These are phyloP conservation scores for Oxyruncus cristatus DNA, from an alignment of 2,113 vertebrate species.

Conservation along the genomic window DNA sequence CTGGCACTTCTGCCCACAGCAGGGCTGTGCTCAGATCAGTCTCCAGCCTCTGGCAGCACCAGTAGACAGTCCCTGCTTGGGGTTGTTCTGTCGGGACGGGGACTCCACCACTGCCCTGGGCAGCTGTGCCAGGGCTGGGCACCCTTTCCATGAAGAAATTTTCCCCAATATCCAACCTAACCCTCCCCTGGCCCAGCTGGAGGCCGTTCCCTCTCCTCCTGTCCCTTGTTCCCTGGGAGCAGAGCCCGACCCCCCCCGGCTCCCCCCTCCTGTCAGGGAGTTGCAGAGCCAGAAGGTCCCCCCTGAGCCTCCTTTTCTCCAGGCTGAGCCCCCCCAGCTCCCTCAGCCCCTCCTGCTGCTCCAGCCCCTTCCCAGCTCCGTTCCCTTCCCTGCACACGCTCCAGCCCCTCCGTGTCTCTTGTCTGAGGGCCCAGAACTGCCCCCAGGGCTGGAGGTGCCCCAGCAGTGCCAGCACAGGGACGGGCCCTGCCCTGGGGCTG, in stretches of 20 bases:
- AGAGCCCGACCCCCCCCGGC: fast-evolving
- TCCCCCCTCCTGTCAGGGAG: background rate
- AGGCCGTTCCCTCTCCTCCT: background rate
- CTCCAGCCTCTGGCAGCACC: background rate
- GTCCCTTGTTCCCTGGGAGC: background rate
- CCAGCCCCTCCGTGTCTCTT: background rate
- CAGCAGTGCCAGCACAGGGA: background rate
- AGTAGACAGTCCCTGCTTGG: fast-evolving
- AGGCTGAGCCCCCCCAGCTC: background rate
- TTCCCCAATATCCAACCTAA: background rate
- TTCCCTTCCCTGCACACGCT: background rate
- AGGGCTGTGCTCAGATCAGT: background rate
- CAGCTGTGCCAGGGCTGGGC: background rate
- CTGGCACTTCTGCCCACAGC: fast-evolving
- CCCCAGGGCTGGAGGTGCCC: background rate
- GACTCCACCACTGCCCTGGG: background rate
- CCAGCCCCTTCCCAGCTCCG: background rate
- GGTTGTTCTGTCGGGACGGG: background rate
- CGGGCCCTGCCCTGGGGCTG: background rate
- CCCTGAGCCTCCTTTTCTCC: background rate
- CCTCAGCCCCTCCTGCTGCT: background rate
- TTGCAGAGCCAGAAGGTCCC: background rate
- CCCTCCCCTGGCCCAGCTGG: background rate
- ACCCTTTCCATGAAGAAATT: background rate
- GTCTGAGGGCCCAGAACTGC: background rate